A percentile compares a stretch with the other conserved stretches of the same genome.
Evolutionary conservation across 2,113 vertebrate species (phyloP).

Genomic region (Camelus dromedarius): DNA sequence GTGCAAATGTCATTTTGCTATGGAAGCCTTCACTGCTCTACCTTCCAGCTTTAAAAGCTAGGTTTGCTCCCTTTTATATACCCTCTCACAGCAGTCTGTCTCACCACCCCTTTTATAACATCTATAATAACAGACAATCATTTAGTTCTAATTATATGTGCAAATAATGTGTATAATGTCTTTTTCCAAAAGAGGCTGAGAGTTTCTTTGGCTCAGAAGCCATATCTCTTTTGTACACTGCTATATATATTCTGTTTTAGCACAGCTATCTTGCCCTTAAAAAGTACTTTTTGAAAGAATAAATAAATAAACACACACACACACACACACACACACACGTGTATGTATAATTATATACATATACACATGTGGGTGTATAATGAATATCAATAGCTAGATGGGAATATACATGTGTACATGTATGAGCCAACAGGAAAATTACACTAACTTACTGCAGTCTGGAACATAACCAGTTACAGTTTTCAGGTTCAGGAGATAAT

Average conservation of each 20-base stretch:
- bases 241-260: not conserved
- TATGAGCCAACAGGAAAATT: not conserved
- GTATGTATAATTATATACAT: not conserved
- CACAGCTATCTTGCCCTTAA: not conserved
- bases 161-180: not conserved
- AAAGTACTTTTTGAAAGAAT: not conserved
- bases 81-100: not conserved
- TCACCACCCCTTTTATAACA: not conserved
- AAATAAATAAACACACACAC: too few relatives aligned
- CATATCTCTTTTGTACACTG: not conserved
- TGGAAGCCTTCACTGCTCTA: not conserved
- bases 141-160: not conserved
- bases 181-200: not conserved
- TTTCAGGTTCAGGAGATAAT: not conserved
- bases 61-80: not conserved
- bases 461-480: not conserved
- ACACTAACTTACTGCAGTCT: not conserved
- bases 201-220: not conserved
- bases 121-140: not conserved
- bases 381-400: not conserved
- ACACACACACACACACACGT: not conserved
- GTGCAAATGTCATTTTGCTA: not conserved
- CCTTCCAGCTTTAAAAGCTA: not conserved
- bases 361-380: not conserved
- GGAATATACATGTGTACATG: not conserved